phyloP scores from a whole-genome alignment of 1,140 invertebrate species.

The Holcopasites calliopsidis region DNA sequence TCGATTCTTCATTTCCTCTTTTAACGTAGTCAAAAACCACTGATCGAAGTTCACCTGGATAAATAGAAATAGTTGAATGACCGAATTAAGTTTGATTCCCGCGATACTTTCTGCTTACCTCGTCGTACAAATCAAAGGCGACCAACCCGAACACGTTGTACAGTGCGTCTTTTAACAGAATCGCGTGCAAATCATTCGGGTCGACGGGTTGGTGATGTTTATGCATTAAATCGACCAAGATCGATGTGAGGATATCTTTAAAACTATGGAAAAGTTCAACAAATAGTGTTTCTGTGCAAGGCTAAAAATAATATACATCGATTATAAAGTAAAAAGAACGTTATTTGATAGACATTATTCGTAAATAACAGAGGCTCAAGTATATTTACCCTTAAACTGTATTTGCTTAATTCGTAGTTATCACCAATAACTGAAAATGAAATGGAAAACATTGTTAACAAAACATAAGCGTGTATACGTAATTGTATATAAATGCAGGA shows the following conservation, averaged over 20 bases:
- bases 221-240: conserved; percentile 87
- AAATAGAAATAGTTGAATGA: conserved; percentile 27
- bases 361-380: conserved; percentile 5
- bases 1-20: conserved; percentile 90
- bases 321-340: conserved; percentile 34
- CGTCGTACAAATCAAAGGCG: conserved; percentile 95
- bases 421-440: conserved; percentile 86
- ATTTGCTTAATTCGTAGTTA: conserved; percentile 95
- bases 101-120: conserved; percentile 80
- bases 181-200: conserved; percentile 86
- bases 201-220: conserved; percentile 83
- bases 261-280: conserved; percentile 91
- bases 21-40: conserved; percentile 92
- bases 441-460: background rate
- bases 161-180: conserved; percentile 95
- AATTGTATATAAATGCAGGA: background rate
- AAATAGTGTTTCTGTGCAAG: conserved; percentile 93
- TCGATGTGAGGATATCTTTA: conserved; percentile 84
- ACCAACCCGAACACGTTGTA: conserved; percentile 95
- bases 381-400: conserved; percentile 88
- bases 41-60: conserved; percentile 93
- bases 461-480: background rate
- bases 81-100: background rate
- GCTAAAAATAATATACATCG: conserved; percentile 81
- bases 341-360: conserved; percentile 3